phyloP scores from a whole-genome alignment of 2,797 vertebrate genomes.

The Cynopterus sphinx region DNA sequence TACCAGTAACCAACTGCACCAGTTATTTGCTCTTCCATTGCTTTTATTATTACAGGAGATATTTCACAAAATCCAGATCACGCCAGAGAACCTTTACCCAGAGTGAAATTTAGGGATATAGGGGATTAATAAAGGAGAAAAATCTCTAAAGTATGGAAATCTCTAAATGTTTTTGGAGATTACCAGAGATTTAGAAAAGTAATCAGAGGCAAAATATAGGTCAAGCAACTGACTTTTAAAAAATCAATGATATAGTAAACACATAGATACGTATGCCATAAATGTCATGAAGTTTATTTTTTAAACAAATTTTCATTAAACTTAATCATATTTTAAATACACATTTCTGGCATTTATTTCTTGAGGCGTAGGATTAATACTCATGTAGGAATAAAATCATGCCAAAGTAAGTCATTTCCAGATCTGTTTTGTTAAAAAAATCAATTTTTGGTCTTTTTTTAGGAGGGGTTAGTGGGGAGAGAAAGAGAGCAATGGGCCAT shows the following conservation, averaged over 20 bases:
- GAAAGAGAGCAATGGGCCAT: not conserved
- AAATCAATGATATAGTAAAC: slow-evolving; percentile 68
- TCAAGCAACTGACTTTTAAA: slow-evolving; percentile 74
- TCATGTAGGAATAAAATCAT: not conserved
- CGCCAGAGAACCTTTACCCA: slow-evolving; percentile 77
- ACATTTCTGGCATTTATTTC: slow-evolving; percentile 9
- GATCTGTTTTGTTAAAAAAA: not conserved
- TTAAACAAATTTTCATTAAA: slow-evolving; percentile 71
- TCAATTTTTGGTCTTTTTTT: not conserved
- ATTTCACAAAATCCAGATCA: slow-evolving; percentile 77
- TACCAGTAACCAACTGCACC: slow-evolving; percentile 50
- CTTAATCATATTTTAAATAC: slow-evolving; percentile 54
- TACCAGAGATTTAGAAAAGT: slow-evolving; percentile 84
- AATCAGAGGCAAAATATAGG: slow-evolving; percentile 81
- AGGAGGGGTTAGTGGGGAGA: not conserved
- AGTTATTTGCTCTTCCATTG: slow-evolving; percentile 76
- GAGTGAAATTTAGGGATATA: slow-evolving; percentile 82
- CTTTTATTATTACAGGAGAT: slow-evolving; percentile 57
- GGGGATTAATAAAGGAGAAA: slow-evolving; percentile 82
- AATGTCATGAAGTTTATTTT: slow-evolving; percentile 65
- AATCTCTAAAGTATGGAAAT: slow-evolving; percentile 81
- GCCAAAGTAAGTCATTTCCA: slow-evolving; percentile 10
- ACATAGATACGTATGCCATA: slow-evolving; percentile 38
- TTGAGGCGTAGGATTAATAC: not conserved
- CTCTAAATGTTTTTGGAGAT: slow-evolving; percentile 84